phyloP scores from a whole-genome alignment of 2,888 invertebrate species.

The Perizoma flavofasciatum region DNA sequence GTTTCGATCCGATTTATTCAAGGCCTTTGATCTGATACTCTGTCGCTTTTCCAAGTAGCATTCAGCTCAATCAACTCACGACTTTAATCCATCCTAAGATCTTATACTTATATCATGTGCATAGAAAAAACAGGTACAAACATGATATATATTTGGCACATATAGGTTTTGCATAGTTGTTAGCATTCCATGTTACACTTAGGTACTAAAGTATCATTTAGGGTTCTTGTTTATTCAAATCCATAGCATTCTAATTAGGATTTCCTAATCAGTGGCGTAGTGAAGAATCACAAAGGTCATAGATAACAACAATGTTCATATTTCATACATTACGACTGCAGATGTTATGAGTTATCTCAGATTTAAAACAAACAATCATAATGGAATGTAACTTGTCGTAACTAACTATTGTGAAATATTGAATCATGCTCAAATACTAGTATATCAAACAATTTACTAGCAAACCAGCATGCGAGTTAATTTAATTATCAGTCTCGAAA shows the following conservation, averaged over 20 bases:
- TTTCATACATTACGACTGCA: constrained; percentile 9
- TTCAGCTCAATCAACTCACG: too few relatives aligned
- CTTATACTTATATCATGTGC: too few relatives aligned
- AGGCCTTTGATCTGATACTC: constrained; percentile 1
- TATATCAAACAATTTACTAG: too few relatives aligned
- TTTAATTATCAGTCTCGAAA: too few relatives aligned
- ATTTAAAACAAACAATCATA: constrained; percentile 16
- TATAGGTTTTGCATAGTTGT: too few relatives aligned
- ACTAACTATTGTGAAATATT: constrained; percentile 2
- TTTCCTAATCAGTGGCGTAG: constrained; percentile 12
- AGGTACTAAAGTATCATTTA: not conserved
- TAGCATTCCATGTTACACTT: not conserved
- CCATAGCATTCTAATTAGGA: not conserved
- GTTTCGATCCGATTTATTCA: constrained; percentile 12
- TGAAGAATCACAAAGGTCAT: constrained; percentile 14
- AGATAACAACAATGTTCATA: constrained; percentile 15
- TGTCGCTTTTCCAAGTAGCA: not conserved
- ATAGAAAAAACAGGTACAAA: too few relatives aligned
- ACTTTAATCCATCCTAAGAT: too few relatives aligned
- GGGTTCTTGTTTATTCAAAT: not conserved
- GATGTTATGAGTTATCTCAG: constrained; percentile 12
- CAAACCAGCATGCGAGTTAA: too few relatives aligned
- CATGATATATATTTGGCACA: too few relatives aligned
- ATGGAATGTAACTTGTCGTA: constrained; percentile 5
- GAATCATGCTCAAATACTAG: not conserved